phyloP scores from a whole-genome alignment of 2,113 vertebrate species.

The Pelodiscus sinensis region DNA sequence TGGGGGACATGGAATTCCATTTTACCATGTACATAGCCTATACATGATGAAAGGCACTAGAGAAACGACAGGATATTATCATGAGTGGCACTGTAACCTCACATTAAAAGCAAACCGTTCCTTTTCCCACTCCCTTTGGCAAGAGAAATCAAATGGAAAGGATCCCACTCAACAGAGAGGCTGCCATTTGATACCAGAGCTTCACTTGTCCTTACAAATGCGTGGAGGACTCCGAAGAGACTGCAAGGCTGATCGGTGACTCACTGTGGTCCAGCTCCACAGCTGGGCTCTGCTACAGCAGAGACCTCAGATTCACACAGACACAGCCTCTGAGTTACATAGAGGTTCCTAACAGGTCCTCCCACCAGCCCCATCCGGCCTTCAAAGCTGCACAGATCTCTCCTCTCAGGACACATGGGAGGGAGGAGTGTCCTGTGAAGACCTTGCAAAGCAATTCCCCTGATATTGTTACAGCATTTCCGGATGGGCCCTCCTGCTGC shows the following conservation, averaged over 20 bases:
- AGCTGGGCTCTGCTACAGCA: background rate
- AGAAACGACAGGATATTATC: background rate
- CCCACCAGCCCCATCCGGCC: background rate
- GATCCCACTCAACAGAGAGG: background rate
- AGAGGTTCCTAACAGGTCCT: background rate
- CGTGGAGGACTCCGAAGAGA: background rate
- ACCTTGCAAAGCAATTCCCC: background rate
- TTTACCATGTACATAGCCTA: conserved; percentile 9
- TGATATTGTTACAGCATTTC: background rate
- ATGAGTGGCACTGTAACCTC: background rate
- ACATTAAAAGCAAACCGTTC: background rate
- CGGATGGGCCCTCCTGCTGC: background rate
- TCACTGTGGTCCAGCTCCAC: accelerated
- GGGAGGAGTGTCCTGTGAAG: too few species aligned
- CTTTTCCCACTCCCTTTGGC: background rate
- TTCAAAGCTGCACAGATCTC: background rate
- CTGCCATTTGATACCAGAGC: background rate
- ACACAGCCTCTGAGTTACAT: background rate
- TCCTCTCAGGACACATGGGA: background rate
- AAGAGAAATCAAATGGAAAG: background rate
- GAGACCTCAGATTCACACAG: background rate
- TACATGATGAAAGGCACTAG: background rate
- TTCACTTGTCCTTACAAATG: background rate
- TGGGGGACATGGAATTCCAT: background rate
- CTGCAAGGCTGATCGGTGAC: background rate